Evolutionary conservation across 2,888 invertebrate species (phyloP).

Genomic region (Globia sparganii): DNA sequence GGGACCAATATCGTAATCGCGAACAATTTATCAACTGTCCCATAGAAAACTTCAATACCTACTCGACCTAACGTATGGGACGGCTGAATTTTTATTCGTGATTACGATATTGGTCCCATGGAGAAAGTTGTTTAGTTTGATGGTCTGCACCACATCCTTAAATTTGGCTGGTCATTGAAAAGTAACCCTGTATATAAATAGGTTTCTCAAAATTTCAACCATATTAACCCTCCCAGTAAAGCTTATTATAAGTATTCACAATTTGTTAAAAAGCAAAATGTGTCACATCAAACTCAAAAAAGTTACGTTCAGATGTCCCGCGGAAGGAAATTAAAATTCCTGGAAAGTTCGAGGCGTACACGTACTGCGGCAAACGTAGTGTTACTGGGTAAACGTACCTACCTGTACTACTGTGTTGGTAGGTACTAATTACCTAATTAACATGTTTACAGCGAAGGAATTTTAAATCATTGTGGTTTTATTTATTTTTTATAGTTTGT

Average conservation of each 20-base stretch:
- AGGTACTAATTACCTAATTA: constrained; percentile 10
- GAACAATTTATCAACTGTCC: too few relatives aligned
- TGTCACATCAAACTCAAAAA: constrained; percentile 37
- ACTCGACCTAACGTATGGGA: too few relatives aligned
- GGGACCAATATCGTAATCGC: too few relatives aligned
- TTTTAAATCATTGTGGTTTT: background rate
- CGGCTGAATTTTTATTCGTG: too few relatives aligned
- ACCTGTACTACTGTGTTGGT: background rate
- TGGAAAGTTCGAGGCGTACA: constrained; percentile 42
- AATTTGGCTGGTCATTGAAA: too few relatives aligned
- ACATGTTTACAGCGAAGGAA: background rate
- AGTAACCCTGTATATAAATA: too few relatives aligned
- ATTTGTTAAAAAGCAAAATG: background rate
- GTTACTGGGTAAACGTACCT: constrained; percentile 22
- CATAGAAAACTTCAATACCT: too few relatives aligned
- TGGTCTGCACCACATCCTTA: too few relatives aligned
- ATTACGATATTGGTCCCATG: too few relatives aligned
- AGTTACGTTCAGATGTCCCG: constrained; percentile 27
- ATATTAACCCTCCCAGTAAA: too few relatives aligned
- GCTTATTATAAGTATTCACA: background rate
- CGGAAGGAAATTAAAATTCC: constrained; percentile 58
- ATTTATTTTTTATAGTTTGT: background rate
- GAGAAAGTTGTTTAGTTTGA: too few relatives aligned
- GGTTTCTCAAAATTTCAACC: too few relatives aligned
- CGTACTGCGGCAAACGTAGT: constrained; percentile 46